Percentiles rank a stretch among this genome's conserved stretches.
Conservation (phyloP, 1,140 invertebrate species). For the Latrodectus geometricus region DNA sequence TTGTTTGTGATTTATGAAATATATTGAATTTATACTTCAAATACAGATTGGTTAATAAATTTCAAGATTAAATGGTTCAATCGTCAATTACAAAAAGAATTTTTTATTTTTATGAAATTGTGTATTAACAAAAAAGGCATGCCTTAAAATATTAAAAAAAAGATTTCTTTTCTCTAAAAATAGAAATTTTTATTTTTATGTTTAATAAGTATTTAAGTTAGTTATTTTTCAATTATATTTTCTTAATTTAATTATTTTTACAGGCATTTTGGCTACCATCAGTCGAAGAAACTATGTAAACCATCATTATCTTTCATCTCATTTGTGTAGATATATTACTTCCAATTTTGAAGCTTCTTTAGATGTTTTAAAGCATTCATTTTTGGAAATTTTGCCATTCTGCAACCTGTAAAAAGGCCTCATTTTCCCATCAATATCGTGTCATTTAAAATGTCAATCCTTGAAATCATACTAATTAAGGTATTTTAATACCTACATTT, state of each 20-base stretch:
- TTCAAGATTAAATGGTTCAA: too few relatives aligned
- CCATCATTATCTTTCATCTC: background rate
- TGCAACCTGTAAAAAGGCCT: slow-evolving; percentile 10
- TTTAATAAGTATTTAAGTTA: too few relatives aligned
- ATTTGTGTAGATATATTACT: slow-evolving; percentile 16
- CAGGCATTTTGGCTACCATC: slow-evolving; percentile 71
- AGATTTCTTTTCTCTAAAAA: too few relatives aligned
- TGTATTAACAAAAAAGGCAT: too few relatives aligned
- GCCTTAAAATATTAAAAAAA: too few relatives aligned
- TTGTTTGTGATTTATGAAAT: too few relatives aligned
- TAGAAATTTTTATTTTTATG: too few relatives aligned
- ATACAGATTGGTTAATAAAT: too few relatives aligned
- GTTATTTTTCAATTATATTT: too few relatives aligned
- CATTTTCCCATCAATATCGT: background rate
- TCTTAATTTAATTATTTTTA: slow-evolving; percentile 57
- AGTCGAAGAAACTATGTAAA: slow-evolving; percentile 66
- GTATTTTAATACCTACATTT: slow-evolving; percentile 33
- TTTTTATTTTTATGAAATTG: too few relatives aligned
- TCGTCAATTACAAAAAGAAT: too few relatives aligned
- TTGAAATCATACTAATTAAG: slow-evolving; percentile 28
- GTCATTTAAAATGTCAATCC: slow-evolving; percentile 11
- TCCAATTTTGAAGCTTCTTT: slow-evolving; percentile 41
- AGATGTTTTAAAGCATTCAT: slow-evolving; percentile 42
- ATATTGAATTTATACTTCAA: too few relatives aligned
- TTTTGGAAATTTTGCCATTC: slow-evolving; percentile 15